A percentile compares a stretch with the other conserved stretches of the same genome.
These are phyloP conservation scores for Chinchilla lanigera DNA, from an alignment of 2,113 vertebrate genomes.

Conservation along the genomic window DNA sequence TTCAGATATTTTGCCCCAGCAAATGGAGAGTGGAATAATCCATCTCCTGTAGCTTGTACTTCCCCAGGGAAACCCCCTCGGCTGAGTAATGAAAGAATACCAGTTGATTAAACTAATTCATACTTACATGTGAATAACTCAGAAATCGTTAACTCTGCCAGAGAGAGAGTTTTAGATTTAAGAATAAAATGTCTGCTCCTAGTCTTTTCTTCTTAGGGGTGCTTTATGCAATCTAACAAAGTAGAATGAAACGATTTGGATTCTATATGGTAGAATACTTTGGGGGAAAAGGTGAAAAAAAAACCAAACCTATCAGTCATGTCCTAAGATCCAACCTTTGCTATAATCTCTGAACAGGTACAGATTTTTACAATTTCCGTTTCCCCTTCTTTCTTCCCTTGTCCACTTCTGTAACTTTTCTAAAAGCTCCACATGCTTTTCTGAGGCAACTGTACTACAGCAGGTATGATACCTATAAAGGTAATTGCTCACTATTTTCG, in stretches of 20 bases:
- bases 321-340: not conserved
- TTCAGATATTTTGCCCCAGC: not conserved
- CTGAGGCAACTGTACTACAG: not conserved
- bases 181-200: not conserved
- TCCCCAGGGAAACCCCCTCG: not conserved
- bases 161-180: not conserved
- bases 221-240: not conserved
- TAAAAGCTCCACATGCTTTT: not conserved
- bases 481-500: not conserved
- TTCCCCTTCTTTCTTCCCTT: not conserved
- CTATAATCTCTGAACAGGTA: not conserved
- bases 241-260: not conserved
- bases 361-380: not conserved
- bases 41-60: not conserved
- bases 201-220: not conserved
- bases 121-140: not conserved
- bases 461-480: not conserved
- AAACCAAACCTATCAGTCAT: not conserved
- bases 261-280: not conserved
- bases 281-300: not conserved
- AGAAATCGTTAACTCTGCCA: not conserved
- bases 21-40: not conserved
- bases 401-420: not conserved
- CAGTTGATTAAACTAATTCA: not conserved
- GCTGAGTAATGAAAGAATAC: not conserved